phyloP scores from a whole-genome alignment of 2,888 invertebrate genomes.

The Drosophila histrio region DNA sequence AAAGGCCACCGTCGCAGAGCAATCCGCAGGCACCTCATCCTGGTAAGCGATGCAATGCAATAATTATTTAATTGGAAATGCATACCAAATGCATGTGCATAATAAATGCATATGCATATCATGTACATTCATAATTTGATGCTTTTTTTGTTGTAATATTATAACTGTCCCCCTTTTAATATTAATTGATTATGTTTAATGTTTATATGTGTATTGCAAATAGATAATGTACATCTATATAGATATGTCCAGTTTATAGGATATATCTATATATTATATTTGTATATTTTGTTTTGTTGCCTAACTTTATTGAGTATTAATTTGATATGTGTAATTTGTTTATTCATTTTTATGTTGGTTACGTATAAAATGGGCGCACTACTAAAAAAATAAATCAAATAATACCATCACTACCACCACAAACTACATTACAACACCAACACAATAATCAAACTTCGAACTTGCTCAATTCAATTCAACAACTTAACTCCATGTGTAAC shows the following conservation, averaged over 20 bases:
- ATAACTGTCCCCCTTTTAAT: constrained; percentile 22
- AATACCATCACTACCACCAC: constrained; percentile 46
- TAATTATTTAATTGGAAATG: constrained; percentile 4
- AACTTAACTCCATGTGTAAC: constrained; percentile 22
- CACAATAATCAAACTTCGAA: constrained; percentile 37
- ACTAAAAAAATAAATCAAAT: constrained; percentile 56
- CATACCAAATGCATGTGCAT: constrained; percentile 2
- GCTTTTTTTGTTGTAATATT: constrained; percentile 17
- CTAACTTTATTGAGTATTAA: constrained; percentile 37
- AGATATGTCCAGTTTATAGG: constrained; percentile 15
- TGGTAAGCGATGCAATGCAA: constrained; percentile 84
- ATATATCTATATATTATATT: constrained; percentile 15
- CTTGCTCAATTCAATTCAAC: constrained; percentile 29
- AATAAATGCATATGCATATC: not conserved
- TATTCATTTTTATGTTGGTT: constrained; percentile 76
- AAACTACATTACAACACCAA: constrained; percentile 42
- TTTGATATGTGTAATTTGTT: constrained; percentile 62
- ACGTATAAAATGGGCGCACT: constrained; percentile 74
- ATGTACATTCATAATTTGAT: constrained; percentile 20
- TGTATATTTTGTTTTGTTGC: constrained; percentile 22
- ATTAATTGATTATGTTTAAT: constrained; percentile 8
- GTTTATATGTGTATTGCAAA: constrained; percentile 34
- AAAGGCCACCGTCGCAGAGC: constrained; percentile 89
- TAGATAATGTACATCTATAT: constrained; percentile 37
- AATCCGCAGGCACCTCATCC: constrained; percentile 88